phyloP scores from a whole-genome alignment of 2,113 vertebrate species.

The Carollia perspicillata region DNA sequence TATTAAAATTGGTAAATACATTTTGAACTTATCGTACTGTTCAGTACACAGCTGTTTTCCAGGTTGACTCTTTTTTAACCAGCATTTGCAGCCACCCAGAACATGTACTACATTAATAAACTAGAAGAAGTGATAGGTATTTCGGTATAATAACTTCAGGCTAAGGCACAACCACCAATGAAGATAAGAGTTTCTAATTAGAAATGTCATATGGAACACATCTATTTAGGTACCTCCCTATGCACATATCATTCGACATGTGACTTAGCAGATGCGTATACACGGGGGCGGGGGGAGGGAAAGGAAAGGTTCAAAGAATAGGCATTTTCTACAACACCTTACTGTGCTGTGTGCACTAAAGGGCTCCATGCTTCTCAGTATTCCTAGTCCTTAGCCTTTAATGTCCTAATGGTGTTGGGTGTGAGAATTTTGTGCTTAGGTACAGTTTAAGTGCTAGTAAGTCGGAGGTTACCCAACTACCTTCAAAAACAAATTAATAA shows the following conservation, averaged over 20 bases:
- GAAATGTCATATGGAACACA: neutral
- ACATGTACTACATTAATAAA: neutral
- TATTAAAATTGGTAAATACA: neutral
- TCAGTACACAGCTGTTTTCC: neutral
- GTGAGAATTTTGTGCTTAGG: neutral
- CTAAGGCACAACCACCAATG: neutral
- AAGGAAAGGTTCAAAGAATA: rapidly evolving
- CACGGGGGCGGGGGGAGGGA: rapidly evolving
- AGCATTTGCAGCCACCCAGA: neutral
- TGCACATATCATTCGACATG: neutral
- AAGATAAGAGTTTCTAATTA: neutral
- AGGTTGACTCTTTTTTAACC: rapidly evolving
- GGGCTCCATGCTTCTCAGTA: neutral
- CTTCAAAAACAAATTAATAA: neutral
- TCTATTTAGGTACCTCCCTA: neutral
- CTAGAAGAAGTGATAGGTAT: neutral
- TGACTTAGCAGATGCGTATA: neutral
- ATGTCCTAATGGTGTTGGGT: neutral
- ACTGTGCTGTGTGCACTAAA: rapidly evolving
- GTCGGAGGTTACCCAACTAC: rapidly evolving
- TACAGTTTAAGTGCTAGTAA: neutral
- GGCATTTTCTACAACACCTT: rapidly evolving
- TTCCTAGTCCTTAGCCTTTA: neutral
- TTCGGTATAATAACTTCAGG: neutral
- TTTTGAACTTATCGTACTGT: neutral